Base-by-base conservation (phyloP, 2,797 vertebrate species). In the Sitta carolinensis region DNA sequence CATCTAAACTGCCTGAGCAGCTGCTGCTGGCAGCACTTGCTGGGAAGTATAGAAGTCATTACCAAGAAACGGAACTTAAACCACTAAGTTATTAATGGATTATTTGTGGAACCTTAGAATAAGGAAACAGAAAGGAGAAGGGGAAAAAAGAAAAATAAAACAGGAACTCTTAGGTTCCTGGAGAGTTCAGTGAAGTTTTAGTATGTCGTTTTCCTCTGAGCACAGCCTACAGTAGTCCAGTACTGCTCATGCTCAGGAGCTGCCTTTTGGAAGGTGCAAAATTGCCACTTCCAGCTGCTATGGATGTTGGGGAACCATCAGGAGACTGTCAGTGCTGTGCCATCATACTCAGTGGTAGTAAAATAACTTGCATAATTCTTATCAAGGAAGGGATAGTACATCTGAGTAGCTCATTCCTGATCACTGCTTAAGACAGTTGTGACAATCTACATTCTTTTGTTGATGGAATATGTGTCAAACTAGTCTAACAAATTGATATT, bases 401-500 rank as follows among this genome's bases (percentile, higher is more conserved):
- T 73, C 34, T 88, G 77, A 73, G 73, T 93, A 94, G 84, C 55
- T 84, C 36, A 25, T 54, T 93, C 75, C 42, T 80, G 69, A 69
- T 52, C 2, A 0, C 43, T 75, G 66, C 67, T 76, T 68, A 76
- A 87, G 48, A 45, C 43, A 68, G 80, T 63, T 84, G 57, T 76
- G 84, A 84, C 67, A 79, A 79, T 73, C 55, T 87, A 42, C 36
- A n/a, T 79, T 55, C 74, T 77, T 94, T 86, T 83, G 52, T 90
- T 47, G 26, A 77, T 21, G 45, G 73, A 54, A 57, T 75, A 42
- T 48, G 8, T 77, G 69, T 84, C 67, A 89, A 95, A 76, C 42
- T 62, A 75, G 29, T 68, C 68, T 82, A 94, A 91, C 51, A 68
- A 90, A 79, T 63, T 0, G 1, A 16, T 78, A 2, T 66, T 78